Conservation (phyloP, 2,888 invertebrate species). For the Cheilosia vernalis region DNA sequence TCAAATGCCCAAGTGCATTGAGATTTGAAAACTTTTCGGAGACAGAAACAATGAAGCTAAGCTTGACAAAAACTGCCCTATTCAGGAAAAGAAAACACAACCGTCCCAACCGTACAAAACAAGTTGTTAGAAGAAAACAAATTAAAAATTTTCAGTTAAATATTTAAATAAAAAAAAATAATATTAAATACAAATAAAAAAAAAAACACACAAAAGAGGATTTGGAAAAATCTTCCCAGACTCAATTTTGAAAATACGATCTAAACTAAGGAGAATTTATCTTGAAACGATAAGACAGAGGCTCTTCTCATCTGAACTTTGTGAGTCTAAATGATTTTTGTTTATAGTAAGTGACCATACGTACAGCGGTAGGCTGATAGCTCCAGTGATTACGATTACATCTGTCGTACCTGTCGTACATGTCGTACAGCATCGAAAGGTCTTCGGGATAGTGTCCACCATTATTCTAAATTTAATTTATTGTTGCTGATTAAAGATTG, state of each 20-base stretch:
- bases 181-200: not conserved
- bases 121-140: not conserved
- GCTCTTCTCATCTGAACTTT: conserved; percentile 37
- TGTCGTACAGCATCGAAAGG: conserved; percentile 62
- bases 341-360: conserved; percentile 58
- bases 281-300: conserved; percentile 52
- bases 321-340: conserved; percentile 55
- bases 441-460: conserved; percentile 69
- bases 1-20: conserved; percentile 26
- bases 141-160: conserved; percentile 3
- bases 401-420: conserved; percentile 65
- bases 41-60: conserved; percentile 18
- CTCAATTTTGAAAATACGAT: conserved; percentile 14
- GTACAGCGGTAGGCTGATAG: conserved; percentile 69
- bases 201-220: not conserved
- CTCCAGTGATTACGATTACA: conserved; percentile 63
- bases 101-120: conserved; percentile 25
- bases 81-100: conserved; percentile 15
- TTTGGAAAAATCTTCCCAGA: conserved; percentile 34
- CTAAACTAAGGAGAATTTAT: conserved; percentile 35
- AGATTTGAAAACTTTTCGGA: conserved; percentile 14
- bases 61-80: conserved; percentile 13
- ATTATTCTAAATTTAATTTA: conserved; percentile 66
- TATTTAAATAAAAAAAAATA: not conserved
- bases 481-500: conserved; percentile 57